Percentiles rank a stretch among this genome's conserved stretches.
Conservation (phyloP, 2,113 vertebrate species). For the Corythornis cristatus region DNA sequence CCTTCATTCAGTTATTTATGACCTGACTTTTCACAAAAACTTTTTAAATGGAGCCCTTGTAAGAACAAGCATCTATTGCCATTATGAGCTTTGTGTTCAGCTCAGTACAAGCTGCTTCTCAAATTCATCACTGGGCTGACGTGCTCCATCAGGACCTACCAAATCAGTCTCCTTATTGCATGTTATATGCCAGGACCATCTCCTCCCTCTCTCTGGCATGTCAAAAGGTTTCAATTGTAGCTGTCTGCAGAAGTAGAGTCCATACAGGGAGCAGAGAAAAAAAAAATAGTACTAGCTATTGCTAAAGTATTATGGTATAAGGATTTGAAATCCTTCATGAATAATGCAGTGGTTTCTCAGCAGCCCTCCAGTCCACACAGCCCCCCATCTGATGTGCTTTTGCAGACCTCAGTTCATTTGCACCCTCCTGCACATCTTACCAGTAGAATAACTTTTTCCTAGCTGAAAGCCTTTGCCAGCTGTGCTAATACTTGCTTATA, state of each 20-base stretch:
- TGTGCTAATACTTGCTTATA: constrained; percentile 39
- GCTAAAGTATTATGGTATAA: neutral
- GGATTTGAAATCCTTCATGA: neutral
- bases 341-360: neutral
- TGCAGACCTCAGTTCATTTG: neutral
- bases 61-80: neutral
- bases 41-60: neutral
- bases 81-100: neutral
- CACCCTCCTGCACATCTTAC: neutral
- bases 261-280: neutral
- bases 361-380: neutral
- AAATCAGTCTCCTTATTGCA: neutral
- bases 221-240: neutral
- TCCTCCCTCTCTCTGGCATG: constrained; percentile 2
- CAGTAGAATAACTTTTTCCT: constrained; percentile 20
- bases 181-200: neutral
- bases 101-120: neutral
- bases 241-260: neutral
- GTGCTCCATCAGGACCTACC: neutral
- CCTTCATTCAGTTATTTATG: neutral
- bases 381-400: neutral
- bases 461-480: constrained; percentile 41
- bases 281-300: neutral
- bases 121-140: neutral
- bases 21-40: neutral